These are phyloP conservation scores for Chironomus tentans DNA, from an alignment of 2,888 invertebrate genomes.

Conservation along the genomic window DNA sequence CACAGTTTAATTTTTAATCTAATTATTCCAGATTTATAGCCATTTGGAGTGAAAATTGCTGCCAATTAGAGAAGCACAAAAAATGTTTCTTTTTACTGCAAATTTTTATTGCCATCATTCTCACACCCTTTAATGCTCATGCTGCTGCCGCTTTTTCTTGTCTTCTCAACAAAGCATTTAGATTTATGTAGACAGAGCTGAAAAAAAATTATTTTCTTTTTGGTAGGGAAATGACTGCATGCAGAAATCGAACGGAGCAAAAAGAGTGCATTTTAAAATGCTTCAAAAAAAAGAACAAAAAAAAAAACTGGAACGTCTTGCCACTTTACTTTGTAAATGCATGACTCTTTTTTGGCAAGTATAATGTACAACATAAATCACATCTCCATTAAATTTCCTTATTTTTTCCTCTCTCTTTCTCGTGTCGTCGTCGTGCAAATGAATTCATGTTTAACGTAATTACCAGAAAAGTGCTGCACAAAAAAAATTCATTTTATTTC, in stretches of 20 bases:
- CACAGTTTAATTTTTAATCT: neutral
- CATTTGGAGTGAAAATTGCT: neutral
- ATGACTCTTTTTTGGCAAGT: neutral
- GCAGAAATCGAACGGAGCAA: neutral
- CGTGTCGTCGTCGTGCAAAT: neutral
- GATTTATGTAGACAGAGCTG: too few species aligned
- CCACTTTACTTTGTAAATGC: neutral
- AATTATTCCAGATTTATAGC: slow-evolving; percentile 23
- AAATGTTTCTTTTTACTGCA: neutral
- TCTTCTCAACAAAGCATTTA: too few species aligned
- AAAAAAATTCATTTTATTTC: neutral
- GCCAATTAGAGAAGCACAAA: slow-evolving; percentile 6
- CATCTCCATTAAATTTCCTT: neutral
- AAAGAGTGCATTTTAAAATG: neutral
- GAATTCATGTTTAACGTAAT: neutral
- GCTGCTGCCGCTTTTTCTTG: too few species aligned
- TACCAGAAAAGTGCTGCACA: neutral
- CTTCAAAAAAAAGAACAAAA: neutral
- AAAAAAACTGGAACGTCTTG: neutral
- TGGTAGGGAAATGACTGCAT: neutral
- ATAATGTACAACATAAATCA: neutral
- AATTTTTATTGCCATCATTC: neutral
- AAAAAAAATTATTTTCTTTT: too few species aligned
- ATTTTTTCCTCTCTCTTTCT: neutral
- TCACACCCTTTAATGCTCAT: too few species aligned